Evolutionary conservation across 2,888 invertebrate genomes (phyloP).

Genomic region (Calameuta filiformis): DNA sequence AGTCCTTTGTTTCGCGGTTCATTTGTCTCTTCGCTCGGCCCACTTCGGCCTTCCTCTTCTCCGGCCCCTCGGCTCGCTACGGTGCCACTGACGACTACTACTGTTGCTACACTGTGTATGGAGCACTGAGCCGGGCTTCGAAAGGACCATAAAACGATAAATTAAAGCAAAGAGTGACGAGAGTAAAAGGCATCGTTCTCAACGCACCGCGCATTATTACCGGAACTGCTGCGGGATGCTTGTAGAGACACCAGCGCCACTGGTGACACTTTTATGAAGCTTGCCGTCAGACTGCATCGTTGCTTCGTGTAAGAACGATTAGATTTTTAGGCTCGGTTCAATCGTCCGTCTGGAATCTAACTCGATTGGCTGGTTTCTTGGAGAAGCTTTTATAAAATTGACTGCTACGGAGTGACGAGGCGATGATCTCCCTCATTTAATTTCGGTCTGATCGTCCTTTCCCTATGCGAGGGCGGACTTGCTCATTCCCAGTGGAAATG

Average conservation of each 20-base stretch:
- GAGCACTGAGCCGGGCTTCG: slow-evolving; percentile 25
- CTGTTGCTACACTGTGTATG: not conserved
- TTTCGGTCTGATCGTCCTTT: not conserved
- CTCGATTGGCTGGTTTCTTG: not conserved
- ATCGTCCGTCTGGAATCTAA: not conserved
- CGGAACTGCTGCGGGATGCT: not conserved
- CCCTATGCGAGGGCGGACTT: slow-evolving; percentile 4
- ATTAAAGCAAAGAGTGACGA: slow-evolving; percentile 51
- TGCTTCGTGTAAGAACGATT: too few species aligned
- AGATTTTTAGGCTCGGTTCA: not conserved
- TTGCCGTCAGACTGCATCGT: not conserved
- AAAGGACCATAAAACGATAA: slow-evolving; percentile 57
- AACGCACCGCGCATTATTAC: slow-evolving; percentile 54
- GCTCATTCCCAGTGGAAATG: slow-evolving; percentile 48
- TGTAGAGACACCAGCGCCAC: slow-evolving; percentile 34
- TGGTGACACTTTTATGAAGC: slow-evolving; percentile 9
- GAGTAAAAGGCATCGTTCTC: slow-evolving; percentile 58
- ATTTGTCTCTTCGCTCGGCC: slow-evolving; percentile 57
- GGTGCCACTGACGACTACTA: not conserved
- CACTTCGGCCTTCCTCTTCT: slow-evolving; percentile 18
- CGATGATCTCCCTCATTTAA: not conserved
- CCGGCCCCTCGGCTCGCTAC: not conserved
- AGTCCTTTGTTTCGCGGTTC: slow-evolving; percentile 63
- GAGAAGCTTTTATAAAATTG: not conserved
- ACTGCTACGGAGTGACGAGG: slow-evolving; percentile 1